These are phyloP conservation scores for Scytalopus superciliaris DNA, from an alignment of 2,113 vertebrate genomes.

Conservation along the genomic window DNA sequence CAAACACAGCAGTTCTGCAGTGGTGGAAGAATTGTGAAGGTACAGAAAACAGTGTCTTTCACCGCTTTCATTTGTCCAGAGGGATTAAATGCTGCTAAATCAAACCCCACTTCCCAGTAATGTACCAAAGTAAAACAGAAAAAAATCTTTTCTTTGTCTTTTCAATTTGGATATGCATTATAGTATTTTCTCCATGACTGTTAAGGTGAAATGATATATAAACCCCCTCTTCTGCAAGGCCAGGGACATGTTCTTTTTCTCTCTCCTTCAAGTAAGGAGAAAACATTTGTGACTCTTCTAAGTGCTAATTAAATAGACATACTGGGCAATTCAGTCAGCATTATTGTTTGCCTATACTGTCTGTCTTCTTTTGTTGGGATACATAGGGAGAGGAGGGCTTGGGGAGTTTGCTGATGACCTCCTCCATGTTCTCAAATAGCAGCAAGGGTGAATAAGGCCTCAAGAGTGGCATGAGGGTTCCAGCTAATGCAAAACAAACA, in stretches of 20 bases:
- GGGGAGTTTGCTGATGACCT: not conserved
- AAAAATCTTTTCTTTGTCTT: not conserved
- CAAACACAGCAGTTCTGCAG: not conserved
- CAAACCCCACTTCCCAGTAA: not conserved
- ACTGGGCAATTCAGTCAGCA: not conserved
- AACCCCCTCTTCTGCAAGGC: not conserved
- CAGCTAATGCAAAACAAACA: not conserved
- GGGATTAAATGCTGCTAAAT: not conserved
- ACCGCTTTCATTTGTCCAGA: not conserved
- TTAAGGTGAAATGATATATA: not conserved
- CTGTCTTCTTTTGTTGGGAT: not conserved
- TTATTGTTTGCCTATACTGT: not conserved
- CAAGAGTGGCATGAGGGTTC: not conserved
- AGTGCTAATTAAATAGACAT: slow-evolving; percentile 37
- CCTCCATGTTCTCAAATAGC: not conserved
- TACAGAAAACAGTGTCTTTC: not conserved
- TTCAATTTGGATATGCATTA: not conserved
- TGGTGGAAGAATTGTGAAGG: not conserved
- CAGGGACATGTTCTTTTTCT: not conserved
- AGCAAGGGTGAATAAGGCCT: not conserved
- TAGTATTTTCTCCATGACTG: not conserved
- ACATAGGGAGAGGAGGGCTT: not conserved
- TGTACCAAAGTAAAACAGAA: not conserved
- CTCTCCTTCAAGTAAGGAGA: not conserved
- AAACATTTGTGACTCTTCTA: slow-evolving; percentile 1